Base-by-base conservation (phyloP, 35 echinoderm and acorn worm genomes). In the Holothuria glaberrima region DNA sequence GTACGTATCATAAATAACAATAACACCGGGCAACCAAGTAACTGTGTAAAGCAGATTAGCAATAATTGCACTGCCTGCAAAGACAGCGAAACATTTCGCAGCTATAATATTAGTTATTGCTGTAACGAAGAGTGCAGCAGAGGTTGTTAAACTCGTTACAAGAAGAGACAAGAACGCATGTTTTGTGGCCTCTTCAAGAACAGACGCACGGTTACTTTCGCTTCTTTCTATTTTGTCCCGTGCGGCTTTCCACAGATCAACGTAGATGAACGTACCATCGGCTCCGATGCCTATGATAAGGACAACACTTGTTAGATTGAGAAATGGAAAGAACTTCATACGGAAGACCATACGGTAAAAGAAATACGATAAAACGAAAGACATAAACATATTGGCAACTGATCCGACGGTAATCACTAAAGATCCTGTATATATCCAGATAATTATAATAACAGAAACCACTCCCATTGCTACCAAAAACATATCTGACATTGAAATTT, bases 221-320 rank as follows among this genome's bases (percentile, higher is more conserved):
- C 30, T 32, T 33, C 27, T 90, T 21, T 84, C 92, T 44, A 70
- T n/a, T 82, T 91, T 89, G 0, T 32, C n/a, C 33, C 75, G 38
- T 29, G 90, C 64, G 12, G 88, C 57, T 58, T 86, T 99, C 97
- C 97, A 99, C 19, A 95, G 70, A 48, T 99, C 97, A 3, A 94
- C 90, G 65, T 88, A 99, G 5, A 99, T 91, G 91, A 99, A 99
- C 19, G 93, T 90, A 75, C 95, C 97, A 48, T 99, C 97, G 16
- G 97, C 97, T 34, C 97, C 97, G 26, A 99, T 89, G 18, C 93
- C 97, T 18, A 99, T 80, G 10, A 99, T 65, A 19, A 99, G 58
- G 12, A 99, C 61, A 32, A 82, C 22, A 69, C 86, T 72, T 10
- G 71, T 78, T 3, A 99, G 59, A 54, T 95, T 99, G 32, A 88